Percentiles rank a stretch among this genome's conserved stretches.
phyloP scores from a whole-genome alignment of 1,140 invertebrate species.

The Sesamia nonagrioides region DNA sequence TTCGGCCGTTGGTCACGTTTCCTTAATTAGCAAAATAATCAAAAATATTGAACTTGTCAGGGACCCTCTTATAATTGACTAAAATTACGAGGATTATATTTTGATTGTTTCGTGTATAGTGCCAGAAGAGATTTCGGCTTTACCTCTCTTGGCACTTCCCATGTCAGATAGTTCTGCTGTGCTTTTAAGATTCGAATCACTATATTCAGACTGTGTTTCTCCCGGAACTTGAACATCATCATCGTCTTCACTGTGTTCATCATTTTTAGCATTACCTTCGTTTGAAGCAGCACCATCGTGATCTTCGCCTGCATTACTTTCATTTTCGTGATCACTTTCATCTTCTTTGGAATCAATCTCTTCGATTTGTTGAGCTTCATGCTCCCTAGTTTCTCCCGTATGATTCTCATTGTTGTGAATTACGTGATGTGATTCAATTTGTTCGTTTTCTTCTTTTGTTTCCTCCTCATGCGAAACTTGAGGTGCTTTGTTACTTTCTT shows the following conservation, averaged over 20 bases:
- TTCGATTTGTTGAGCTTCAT: slow-evolving; percentile 57
- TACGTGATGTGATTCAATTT: slow-evolving; percentile 28
- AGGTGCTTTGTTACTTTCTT: neutral
- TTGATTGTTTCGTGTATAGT: slow-evolving; percentile 78
- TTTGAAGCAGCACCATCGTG: slow-evolving; percentile 58
- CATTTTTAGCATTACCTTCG: slow-evolving; percentile 74
- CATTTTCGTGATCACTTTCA: slow-evolving; percentile 60
- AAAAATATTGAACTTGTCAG: slow-evolving; percentile 85
- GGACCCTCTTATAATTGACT: slow-evolving; percentile 76
- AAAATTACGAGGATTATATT: slow-evolving; percentile 66
- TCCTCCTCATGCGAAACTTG: neutral
- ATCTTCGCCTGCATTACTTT: slow-evolving; percentile 58
- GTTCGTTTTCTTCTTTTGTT: neutral
- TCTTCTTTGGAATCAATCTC: slow-evolving; percentile 62
- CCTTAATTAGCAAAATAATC: slow-evolving; percentile 86
- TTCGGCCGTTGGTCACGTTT: slow-evolving; percentile 78
- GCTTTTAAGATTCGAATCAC: slow-evolving; percentile 75
- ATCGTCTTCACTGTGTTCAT: slow-evolving; percentile 78
- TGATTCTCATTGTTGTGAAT: slow-evolving; percentile 50
- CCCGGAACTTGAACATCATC: slow-evolving; percentile 83
- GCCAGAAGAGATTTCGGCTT: slow-evolving; percentile 76
- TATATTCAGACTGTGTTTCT: slow-evolving; percentile 80
- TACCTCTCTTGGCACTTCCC: slow-evolving; percentile 80
- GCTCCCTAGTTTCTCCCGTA: slow-evolving; percentile 50
- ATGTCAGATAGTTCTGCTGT: slow-evolving; percentile 75